Evolutionary conservation across 2,888 invertebrate species (phyloP).

Genomic region (Nectonema munidae): DNA sequence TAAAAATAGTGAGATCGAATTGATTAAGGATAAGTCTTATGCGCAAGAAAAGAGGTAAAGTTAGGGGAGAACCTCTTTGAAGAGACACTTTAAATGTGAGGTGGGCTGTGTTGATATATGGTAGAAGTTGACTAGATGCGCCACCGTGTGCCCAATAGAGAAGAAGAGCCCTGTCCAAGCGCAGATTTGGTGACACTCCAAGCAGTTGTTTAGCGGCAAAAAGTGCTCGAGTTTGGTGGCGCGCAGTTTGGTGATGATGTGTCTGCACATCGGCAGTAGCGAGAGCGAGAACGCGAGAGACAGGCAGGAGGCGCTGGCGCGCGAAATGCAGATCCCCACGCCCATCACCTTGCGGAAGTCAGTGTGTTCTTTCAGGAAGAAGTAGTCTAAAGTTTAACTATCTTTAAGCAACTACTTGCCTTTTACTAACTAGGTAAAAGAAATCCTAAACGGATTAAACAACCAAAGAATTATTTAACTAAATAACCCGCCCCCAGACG

Average conservation of each 20-base stretch:
- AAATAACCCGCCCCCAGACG: background rate
- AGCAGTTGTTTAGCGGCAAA: conserved; percentile 65
- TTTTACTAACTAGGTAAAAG: conserved; percentile 2
- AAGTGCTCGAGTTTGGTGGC: conserved; percentile 72
- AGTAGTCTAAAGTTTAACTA: conserved; percentile 35
- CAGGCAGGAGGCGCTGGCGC: conserved; percentile 64
- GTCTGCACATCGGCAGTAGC: conserved; percentile 59
- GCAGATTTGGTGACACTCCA: conserved; percentile 80
- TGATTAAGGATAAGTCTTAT: too few relatives aligned
- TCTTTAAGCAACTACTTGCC: too few relatives aligned
- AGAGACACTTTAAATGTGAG: conserved; percentile 57
- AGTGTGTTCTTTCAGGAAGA: conserved; percentile 74
- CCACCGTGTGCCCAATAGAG: conserved; percentile 51
- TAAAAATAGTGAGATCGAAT: too few relatives aligned
- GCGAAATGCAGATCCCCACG: conserved; percentile 65
- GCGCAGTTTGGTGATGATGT: conserved; percentile 59
- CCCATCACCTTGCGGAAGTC: conserved; percentile 85
- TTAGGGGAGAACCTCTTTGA: conserved; percentile 67
- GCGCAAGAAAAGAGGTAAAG: too few relatives aligned
- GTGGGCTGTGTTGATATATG: conserved; percentile 77
- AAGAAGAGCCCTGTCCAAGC: conserved; percentile 74
- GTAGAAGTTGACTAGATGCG: conserved; percentile 82
- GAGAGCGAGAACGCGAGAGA: conserved; percentile 72
- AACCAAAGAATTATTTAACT: background rate
- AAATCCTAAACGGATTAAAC: background rate